phyloP scores from a whole-genome alignment of 2,797 vertebrate genomes.

The Enteromius fasciolatus region DNA sequence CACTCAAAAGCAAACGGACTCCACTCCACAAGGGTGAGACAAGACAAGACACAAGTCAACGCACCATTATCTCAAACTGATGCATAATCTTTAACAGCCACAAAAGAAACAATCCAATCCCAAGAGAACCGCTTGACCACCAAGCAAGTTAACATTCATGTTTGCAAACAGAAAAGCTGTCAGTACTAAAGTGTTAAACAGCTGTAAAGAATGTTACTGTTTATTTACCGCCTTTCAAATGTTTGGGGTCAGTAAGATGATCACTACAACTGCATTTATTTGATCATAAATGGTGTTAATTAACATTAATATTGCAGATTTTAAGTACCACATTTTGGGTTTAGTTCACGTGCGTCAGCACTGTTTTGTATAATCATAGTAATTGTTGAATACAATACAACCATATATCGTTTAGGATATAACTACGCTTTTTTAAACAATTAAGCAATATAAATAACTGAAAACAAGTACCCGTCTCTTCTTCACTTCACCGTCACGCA shows the following conservation, averaged over 20 bases:
- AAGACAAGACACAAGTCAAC: slow-evolving; percentile 47
- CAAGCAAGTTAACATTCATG: neutral
- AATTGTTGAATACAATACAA: no score
- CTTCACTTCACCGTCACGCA: neutral
- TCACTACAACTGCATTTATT: neutral
- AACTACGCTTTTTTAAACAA: no score
- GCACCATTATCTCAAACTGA: neutral
- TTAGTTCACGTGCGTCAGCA: no score
- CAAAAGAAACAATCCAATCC: neutral
- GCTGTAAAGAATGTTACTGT: neutral
- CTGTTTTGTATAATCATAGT: no score
- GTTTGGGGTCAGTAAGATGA: neutral
- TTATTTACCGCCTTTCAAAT: neutral
- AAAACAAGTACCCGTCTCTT: neutral
- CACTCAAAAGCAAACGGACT: slow-evolving; percentile 56
- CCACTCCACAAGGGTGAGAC: slow-evolving; percentile 54
- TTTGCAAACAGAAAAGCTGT: neutral
- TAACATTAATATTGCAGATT: neutral
- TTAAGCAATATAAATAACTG: neutral
- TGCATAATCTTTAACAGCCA: neutral
- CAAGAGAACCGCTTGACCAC: neutral
- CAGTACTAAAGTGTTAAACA: neutral
- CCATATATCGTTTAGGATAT: no score
- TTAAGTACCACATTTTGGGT: no score
- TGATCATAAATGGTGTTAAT: neutral